Evolutionary conservation across 2,797 vertebrate genomes (phyloP).

Genomic region (Caiman crocodilus): DNA sequence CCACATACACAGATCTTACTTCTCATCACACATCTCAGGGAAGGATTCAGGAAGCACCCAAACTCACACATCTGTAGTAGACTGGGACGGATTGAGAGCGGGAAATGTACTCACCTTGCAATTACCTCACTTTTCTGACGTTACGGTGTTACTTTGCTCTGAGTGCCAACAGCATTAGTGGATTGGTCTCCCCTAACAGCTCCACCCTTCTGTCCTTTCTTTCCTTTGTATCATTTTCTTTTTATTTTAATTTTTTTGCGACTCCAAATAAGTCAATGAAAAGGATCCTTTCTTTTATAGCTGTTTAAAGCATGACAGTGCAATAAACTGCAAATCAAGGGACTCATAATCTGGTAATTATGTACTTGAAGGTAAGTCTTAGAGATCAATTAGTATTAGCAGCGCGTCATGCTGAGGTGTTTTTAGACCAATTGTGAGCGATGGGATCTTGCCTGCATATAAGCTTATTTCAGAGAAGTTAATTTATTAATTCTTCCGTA

Average conservation of each 20-base stretch:
- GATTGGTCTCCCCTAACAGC: conserved; percentile 83
- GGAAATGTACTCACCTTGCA: conserved; percentile 85
- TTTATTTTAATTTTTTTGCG: conserved; percentile 61
- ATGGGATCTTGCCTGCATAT: conserved; percentile 74
- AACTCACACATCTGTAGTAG: conserved; percentile 99
- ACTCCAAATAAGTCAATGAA: conserved; percentile 86
- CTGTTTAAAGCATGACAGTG: conserved; percentile 81
- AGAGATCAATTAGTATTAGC: conserved; percentile 88
- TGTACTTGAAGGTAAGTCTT: conserved; percentile 98
- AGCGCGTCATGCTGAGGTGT: conserved; percentile 76
- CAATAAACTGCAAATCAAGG: conserved; percentile 78
- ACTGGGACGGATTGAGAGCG: conserved; percentile 50
- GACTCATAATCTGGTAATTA: conserved; percentile 80
- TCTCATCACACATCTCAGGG: conserved; percentile 99
- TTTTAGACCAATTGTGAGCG: conserved; percentile 69
- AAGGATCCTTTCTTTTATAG: conserved; percentile 72
- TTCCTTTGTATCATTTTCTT: conserved; percentile 26
- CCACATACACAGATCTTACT: conserved; percentile 99
- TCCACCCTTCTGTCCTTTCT: conserved; percentile 74
- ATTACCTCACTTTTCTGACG: conserved; percentile 96
- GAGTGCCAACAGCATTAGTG: conserved; percentile 84
- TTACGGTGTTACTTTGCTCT: conserved; percentile 76
- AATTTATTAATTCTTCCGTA: conserved; percentile 91
- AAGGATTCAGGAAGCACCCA: conserved; percentile 99
- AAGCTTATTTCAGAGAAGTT: conserved; percentile 83